These are phyloP conservation scores for Agapornis roseicollis DNA, from an alignment of 2,113 vertebrate genomes.

Conservation along the genomic window DNA sequence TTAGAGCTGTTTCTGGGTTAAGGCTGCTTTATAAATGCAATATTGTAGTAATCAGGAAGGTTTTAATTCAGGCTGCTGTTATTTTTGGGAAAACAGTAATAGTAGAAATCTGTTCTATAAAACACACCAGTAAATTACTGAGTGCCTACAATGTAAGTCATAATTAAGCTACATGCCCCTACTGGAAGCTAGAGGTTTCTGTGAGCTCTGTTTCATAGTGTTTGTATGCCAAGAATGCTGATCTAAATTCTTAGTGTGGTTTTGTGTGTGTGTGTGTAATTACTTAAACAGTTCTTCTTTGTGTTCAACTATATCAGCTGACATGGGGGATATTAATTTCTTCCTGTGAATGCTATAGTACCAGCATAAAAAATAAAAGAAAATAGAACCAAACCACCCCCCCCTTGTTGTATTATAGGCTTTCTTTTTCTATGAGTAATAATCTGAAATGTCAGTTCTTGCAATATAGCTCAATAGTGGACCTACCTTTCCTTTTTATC, in stretches of 20 bases:
- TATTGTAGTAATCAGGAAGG: not conserved
- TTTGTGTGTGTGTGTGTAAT: not conserved
- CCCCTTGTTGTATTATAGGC: not conserved
- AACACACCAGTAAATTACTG: not conserved
- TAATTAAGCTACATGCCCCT: slow-evolving; percentile 14
- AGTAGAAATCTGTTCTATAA: not conserved
- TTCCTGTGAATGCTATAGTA: not conserved
- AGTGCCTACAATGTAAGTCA: not conserved
- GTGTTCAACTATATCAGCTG: slow-evolving; percentile 11
- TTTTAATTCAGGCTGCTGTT: not conserved
- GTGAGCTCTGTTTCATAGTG: not conserved
- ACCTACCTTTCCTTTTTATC: not conserved
- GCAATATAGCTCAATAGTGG: not conserved
- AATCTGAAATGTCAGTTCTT: not conserved
- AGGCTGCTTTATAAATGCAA: not conserved
- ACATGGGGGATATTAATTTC: slow-evolving; percentile 18
- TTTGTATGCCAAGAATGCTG: not conserved
- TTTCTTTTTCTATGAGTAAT: not conserved
- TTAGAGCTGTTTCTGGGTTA: not conserved
- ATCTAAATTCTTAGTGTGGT: slow-evolving; percentile 6
- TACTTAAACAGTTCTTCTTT: slow-evolving; percentile 32
- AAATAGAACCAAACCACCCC: not conserved
- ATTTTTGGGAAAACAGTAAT: not conserved
- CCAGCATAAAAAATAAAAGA: not conserved
- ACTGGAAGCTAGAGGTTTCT: slow-evolving; percentile 14